Percentiles rank a stretch among this genome's conserved stretches.
Conservation (phyloP, 2,113 vertebrate species). For the Dissostichus mawsoni region DNA sequence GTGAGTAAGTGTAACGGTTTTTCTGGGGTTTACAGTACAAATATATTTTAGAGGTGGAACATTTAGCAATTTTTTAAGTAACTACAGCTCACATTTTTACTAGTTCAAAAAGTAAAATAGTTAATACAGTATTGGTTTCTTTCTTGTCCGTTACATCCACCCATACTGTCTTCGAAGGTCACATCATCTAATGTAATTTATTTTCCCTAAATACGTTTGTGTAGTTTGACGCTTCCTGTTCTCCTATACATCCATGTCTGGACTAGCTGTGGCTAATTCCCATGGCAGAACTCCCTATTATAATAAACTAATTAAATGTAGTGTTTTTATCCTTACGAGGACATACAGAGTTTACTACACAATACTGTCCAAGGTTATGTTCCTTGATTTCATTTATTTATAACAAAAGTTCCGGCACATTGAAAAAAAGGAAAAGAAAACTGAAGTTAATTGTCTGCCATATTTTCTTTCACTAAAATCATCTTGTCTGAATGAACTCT, state of each 20-base stretch:
- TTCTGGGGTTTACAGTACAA: background rate
- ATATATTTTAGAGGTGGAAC: too few species aligned
- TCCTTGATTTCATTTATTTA: background rate
- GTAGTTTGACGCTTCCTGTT: background rate
- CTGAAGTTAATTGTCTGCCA: background rate
- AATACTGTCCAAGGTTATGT: too few species aligned
- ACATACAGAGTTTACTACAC: background rate
- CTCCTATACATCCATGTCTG: background rate
- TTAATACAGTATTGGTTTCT: background rate
- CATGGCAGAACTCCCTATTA: background rate
- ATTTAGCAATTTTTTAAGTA: background rate
- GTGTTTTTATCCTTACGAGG: background rate
- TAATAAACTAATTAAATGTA: background rate
- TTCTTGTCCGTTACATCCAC: background rate
- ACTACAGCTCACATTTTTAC: background rate
- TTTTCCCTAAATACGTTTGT: background rate
- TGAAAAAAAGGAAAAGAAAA: background rate
- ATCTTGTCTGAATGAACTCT: background rate
- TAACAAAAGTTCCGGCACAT: background rate
- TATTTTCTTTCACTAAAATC: background rate
- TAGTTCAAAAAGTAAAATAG: background rate
- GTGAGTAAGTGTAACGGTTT: background rate
- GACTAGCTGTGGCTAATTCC: background rate
- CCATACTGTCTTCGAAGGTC: background rate
- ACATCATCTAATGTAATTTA: background rate